Percentiles rank a stretch among this genome's conserved stretches.
Evolutionary conservation across 2,113 vertebrate genomes (phyloP).

Genomic region (Eudyptes chrysolophus): DNA sequence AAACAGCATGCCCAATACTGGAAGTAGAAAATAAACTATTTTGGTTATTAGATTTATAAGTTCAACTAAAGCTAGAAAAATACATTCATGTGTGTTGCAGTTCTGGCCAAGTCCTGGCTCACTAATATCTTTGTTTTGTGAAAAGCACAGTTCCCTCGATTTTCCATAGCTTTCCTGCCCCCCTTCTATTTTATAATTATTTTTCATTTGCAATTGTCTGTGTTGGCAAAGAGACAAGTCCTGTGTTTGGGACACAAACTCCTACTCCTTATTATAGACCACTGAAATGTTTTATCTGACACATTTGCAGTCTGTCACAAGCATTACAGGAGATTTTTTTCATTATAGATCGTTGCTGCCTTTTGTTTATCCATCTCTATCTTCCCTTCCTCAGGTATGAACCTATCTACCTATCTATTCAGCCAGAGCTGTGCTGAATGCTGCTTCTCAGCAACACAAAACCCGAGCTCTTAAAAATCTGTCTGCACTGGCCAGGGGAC

Average conservation of each 20-base stretch:
- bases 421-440: neutral
- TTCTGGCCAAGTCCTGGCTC: neutral
- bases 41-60: neutral
- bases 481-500: neutral
- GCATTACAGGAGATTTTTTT: neutral
- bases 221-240: neutral
- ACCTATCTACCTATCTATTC: neutral
- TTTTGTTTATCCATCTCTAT: neutral
- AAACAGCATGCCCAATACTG: neutral
- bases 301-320: neutral
- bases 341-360: neutral
- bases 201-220: conserved; percentile 3
- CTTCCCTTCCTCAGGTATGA: neutral
- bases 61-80: neutral
- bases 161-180: neutral
- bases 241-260: neutral
- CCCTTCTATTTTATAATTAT: neutral
- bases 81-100: neutral
- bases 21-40: neutral
- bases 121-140: neutral
- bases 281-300: conserved; percentile 6
- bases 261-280: neutral
- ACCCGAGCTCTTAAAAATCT: neutral
- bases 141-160: neutral
- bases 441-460: neutral